These are phyloP conservation scores for Cranoglanis bouderius DNA, from an alignment of 2,113 vertebrate genomes.

Conservation along the genomic window DNA sequence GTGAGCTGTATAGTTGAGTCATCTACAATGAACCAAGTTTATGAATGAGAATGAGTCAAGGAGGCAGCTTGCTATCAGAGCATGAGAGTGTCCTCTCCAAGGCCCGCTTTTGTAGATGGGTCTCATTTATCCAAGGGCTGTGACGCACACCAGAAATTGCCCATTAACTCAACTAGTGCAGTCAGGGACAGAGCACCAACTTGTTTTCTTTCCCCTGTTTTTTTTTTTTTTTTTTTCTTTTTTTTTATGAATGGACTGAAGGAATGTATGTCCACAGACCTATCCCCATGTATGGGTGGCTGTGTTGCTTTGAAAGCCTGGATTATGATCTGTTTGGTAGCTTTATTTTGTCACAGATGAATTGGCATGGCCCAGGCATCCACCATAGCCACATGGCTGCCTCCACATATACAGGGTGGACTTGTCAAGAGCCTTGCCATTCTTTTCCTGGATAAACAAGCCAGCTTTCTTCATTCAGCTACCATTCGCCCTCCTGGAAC, in stretches of 20 bases:
- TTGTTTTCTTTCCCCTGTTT: constrained; percentile 41
- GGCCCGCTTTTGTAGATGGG: constrained; percentile 29
- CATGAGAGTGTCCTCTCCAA: constrained; percentile 25
- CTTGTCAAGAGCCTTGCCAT: constrained; percentile 55
- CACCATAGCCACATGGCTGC: constrained; percentile 36
- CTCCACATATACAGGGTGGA: constrained; percentile 45
- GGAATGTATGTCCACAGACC: constrained; percentile 40
- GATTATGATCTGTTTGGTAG: constrained; percentile 56
- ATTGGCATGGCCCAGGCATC: constrained; percentile 52
- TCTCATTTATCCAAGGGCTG: constrained; percentile 41
- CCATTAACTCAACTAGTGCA: constrained; percentile 49
- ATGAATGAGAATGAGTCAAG: constrained; percentile 52
- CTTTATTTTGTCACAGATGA: constrained; percentile 55
- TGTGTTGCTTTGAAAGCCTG: constrained; percentile 52
- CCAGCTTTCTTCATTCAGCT: constrained; percentile 62
- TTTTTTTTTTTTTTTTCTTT: constrained; percentile 49
- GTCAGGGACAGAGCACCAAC: constrained; percentile 46
- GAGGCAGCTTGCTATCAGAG: constrained; percentile 27
- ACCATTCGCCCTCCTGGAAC: constrained; percentile 62
- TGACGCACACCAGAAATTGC: constrained; percentile 45
- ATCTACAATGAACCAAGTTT: constrained; percentile 28
- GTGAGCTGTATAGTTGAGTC: constrained; percentile 3
- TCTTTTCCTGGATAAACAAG: constrained; percentile 60
- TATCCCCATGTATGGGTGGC: constrained; percentile 52
- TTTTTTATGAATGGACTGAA: constrained; percentile 60